Evolutionary conservation across 2,888 invertebrate species (phyloP).

Genomic region (Aspidiotus rigidus): DNA sequence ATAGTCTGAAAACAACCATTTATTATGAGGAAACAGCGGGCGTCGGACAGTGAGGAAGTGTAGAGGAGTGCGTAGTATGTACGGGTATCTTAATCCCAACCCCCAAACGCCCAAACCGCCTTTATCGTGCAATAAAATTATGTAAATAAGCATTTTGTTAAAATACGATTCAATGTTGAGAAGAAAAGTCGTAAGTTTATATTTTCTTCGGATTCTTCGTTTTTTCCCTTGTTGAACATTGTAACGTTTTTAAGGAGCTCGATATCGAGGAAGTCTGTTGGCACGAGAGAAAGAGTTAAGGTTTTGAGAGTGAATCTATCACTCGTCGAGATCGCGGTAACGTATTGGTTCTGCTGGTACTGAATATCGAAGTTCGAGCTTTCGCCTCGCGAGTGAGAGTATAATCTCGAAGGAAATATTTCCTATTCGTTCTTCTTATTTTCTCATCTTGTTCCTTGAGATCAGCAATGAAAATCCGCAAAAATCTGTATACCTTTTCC

Average conservation of each 20-base stretch:
- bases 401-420: too few species aligned
- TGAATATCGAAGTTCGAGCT: too few species aligned
- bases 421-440: neutral
- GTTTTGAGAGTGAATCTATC: too few species aligned
- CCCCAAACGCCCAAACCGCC: conserved; percentile 31
- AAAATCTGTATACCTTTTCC: conserved; percentile 28
- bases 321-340: too few species aligned
- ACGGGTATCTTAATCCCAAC: conserved; percentile 25
- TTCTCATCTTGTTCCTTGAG: conserved; percentile 16
- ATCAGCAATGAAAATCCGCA: conserved; percentile 25
- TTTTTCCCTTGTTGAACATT: conserved; percentile 13
- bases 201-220: conserved; percentile 15
- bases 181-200: conserved; percentile 28
- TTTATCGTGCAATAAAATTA: conserved; percentile 33
- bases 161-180: conserved; percentile 22
- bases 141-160: conserved; percentile 31
- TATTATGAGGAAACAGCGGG: conserved; percentile 28
- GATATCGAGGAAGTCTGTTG: too few species aligned
- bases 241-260: neutral
- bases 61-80: neutral
- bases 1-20: conserved; percentile 32
- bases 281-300: too few species aligned
- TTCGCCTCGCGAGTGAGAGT: too few species aligned
- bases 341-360: too few species aligned
- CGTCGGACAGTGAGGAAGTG: neutral